Evolutionary conservation across 2,113 vertebrate genomes (phyloP).

Genomic region (Gymnocephalus cernua): DNA sequence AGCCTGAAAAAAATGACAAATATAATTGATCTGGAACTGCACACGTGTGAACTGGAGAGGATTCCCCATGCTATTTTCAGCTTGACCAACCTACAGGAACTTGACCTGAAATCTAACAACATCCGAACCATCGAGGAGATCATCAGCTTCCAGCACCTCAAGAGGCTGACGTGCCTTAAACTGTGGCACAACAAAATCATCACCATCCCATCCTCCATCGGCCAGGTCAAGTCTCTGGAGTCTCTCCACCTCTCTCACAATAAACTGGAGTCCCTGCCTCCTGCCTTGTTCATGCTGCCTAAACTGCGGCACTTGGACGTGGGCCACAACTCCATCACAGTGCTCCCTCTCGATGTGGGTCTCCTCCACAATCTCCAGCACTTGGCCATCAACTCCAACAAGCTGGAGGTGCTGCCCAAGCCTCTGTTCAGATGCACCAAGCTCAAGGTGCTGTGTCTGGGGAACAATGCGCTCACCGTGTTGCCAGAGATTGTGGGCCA

Average conservation of each 20-base stretch:
- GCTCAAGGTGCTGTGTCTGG: conserved; percentile 93
- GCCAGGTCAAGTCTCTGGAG: conserved; percentile 93
- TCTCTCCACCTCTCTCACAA: conserved; percentile 95
- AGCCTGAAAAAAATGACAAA: conserved; percentile 98
- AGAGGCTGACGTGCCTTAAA: conserved; percentile 95
- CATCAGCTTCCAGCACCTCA: conserved; percentile 97
- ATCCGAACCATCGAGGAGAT: conserved; percentile 97
- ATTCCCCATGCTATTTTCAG: conserved; percentile 98
- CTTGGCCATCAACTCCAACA: conserved; percentile 93
- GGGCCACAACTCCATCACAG: conserved; percentile 90
- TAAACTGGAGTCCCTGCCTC: conserved; percentile 93
- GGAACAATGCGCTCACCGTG: conserved; percentile 90
- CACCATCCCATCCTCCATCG: conserved; percentile 92
- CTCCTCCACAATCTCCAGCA: conserved; percentile 94
- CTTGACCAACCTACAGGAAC: conserved; percentile 94
- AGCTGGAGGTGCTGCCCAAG: conserved; percentile 92
- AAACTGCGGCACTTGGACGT: conserved; percentile 95
- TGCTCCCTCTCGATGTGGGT: conserved; percentile 91
- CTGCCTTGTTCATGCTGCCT: conserved; percentile 91
- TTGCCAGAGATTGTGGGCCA: conserved; percentile 92
- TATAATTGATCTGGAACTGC: conserved; percentile 92
- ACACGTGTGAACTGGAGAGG: conserved; percentile 95
- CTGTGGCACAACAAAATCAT: conserved; percentile 98
- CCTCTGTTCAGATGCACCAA: conserved; percentile 93
- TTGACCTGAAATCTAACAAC: conserved; percentile 95